phyloP scores from a whole-genome alignment of 2,888 invertebrate genomes.

The Diarsia dahlii region DNA sequence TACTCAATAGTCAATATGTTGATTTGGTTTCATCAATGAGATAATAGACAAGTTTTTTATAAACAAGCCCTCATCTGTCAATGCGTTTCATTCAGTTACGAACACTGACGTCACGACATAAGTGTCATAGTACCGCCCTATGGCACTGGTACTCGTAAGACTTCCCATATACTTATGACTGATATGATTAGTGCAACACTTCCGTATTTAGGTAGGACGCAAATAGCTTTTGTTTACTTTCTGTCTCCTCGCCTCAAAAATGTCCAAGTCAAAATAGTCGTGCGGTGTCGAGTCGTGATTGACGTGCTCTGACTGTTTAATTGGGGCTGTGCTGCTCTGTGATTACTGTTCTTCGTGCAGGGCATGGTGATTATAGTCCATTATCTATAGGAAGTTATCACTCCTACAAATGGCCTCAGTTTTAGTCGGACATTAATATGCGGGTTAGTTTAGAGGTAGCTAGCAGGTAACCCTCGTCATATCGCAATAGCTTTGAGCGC shows the following conservation, averaged over 20 bases:
- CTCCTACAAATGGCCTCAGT: slow-evolving; percentile 21
- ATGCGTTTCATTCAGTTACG: slow-evolving; percentile 63
- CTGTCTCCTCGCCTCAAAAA: slow-evolving; percentile 29
- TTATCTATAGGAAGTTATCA: slow-evolving; percentile 52
- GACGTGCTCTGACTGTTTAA: slow-evolving; percentile 53
- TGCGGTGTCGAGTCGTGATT: slow-evolving; percentile 37
- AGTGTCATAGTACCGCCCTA: slow-evolving; percentile 57
- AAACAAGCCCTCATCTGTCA: slow-evolving; percentile 42
- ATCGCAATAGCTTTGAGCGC: slow-evolving; percentile 10
- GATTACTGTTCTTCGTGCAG: slow-evolving; percentile 41
- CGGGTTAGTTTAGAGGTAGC: slow-evolving; percentile 12
- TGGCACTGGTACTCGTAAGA: slow-evolving; percentile 72
- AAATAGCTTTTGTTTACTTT: slow-evolving; percentile 64
- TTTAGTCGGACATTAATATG: slow-evolving; percentile 45
- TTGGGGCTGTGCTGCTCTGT: slow-evolving; percentile 29
- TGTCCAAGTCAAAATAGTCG: slow-evolving; percentile 29
- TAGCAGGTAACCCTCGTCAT: slow-evolving; percentile 10
- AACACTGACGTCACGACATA: slow-evolving; percentile 67
- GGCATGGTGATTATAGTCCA: slow-evolving; percentile 45
- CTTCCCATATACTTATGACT: slow-evolving; percentile 71
- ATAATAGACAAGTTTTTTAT: slow-evolving; percentile 30
- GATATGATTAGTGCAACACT: slow-evolving; percentile 71
- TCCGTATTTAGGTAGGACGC: slow-evolving; percentile 67
- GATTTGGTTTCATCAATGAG: slow-evolving; percentile 33
- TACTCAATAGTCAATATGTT: slow-evolving; percentile 28